phyloP scores from a whole-genome alignment of 2,113 vertebrate species.

The Tapirus terrestris region DNA sequence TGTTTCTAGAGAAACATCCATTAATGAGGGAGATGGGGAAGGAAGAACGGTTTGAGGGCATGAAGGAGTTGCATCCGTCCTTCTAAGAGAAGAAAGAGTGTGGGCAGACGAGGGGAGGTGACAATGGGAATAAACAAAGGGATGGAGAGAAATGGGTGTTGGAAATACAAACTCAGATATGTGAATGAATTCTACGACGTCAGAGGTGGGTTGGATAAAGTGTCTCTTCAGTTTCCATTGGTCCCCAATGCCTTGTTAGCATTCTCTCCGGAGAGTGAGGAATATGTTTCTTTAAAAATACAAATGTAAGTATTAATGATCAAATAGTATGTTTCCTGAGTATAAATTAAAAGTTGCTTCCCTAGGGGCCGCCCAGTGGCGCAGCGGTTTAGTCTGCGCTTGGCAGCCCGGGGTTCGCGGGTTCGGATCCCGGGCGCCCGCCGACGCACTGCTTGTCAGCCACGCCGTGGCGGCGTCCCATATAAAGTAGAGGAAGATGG shows the following conservation, averaged over 20 bases:
- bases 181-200: background rate
- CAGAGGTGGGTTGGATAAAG: background rate
- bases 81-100: background rate
- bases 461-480: too few species aligned
- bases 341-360: conserved; percentile 50
- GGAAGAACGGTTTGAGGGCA: background rate
- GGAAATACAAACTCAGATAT: background rate
- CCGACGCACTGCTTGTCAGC: too few species aligned
- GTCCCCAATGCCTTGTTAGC: background rate
- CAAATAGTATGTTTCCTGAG: conserved; percentile 14
- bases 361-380: too few species aligned
- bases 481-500: too few species aligned
- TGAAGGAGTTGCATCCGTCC: background rate
- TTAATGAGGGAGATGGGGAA: background rate
- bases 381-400: too few species aligned
- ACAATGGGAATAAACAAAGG: background rate
- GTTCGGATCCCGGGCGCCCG: too few species aligned
- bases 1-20: background rate
- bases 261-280: background rate
- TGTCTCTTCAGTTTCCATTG: background rate
- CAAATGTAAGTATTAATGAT: conserved; percentile 34
- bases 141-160: background rate
- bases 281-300: conserved; percentile 4
- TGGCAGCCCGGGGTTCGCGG: too few species aligned
- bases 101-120: background rate